phyloP scores from a whole-genome alignment of 1,140 invertebrate species.

The Aricia agestis region DNA sequence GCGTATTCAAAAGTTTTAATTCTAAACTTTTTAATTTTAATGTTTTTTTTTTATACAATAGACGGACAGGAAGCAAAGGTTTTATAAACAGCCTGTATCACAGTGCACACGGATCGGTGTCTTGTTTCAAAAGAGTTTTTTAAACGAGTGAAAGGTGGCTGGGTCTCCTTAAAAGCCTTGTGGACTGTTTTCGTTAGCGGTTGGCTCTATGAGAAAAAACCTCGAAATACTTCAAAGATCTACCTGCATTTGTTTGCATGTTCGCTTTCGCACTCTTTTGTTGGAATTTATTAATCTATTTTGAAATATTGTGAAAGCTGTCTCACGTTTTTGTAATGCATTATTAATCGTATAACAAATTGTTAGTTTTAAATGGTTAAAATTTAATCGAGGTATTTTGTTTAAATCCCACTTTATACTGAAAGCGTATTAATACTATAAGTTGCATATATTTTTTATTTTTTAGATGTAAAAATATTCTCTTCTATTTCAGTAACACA shows the following conservation, averaged over 20 bases:
- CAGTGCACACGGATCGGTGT: constrained; percentile 56
- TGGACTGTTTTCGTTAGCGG: constrained; percentile 57
- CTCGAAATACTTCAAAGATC: constrained; percentile 19
- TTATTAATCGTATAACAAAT: no score
- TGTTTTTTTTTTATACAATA: neutral
- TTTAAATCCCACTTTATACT: no score
- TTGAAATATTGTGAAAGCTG: neutral
- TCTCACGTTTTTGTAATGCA: neutral
- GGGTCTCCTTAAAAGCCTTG: constrained; percentile 63
- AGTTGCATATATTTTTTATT: no score
- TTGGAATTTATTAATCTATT: neutral
- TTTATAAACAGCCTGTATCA: constrained; percentile 20
- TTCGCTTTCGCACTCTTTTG: constrained; percentile 13
- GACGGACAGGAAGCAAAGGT: neutral
- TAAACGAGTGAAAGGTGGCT: constrained; percentile 55
- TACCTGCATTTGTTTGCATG: constrained; percentile 18
- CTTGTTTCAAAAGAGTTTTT: constrained; percentile 60
- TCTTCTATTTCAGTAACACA: no score
- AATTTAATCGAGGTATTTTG: no score
- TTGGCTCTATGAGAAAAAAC: constrained; percentile 39
- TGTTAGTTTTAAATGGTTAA: no score
- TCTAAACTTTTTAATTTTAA: neutral
- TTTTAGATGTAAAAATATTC: no score
- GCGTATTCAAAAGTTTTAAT: no score
- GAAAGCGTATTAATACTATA: no score